phyloP scores from a whole-genome alignment of 2,888 invertebrate species.

The Lacanobia wlatinum region DNA sequence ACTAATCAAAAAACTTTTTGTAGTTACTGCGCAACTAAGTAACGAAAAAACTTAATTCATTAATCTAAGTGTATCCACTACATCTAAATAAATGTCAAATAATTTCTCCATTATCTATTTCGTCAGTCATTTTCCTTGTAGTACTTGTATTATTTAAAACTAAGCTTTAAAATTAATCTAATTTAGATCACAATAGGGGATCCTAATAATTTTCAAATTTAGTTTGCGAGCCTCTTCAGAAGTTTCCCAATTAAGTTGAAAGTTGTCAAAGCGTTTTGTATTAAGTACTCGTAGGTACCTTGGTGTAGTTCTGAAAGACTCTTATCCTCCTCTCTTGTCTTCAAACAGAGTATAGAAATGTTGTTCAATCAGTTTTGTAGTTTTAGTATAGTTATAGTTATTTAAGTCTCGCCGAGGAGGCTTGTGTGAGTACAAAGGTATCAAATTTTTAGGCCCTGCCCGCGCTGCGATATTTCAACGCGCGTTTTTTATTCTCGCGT shows the following conservation, averaged over 20 bases:
- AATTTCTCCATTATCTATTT: not conserved
- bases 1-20: too few relatives aligned
- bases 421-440: not conserved
- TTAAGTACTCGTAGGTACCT: conserved; percentile 1
- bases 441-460: too few relatives aligned
- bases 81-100: not conserved
- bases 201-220: conserved; percentile 32
- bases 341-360: conserved; percentile 3
- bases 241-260: conserved; percentile 45
- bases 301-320: conserved; percentile 6
- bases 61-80: not conserved
- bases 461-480: too few relatives aligned
- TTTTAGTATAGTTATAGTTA: conserved; percentile 12
- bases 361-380: conserved; percentile 23
- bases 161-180: conserved; percentile 23
- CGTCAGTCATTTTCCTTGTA: not conserved
- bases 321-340: not conserved
- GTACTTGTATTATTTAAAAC: conserved; percentile 14
- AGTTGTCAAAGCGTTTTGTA: conserved; percentile 41
- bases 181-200: conserved; percentile 21
- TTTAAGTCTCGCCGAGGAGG: not conserved
- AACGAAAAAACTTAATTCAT: not conserved
- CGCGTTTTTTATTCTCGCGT: too few relatives aligned
- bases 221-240: conserved; percentile 31
- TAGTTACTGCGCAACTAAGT: not conserved